Evolutionary conservation across 2,113 vertebrate genomes (phyloP).

Genomic region (Aspiorhynchus laticeps): DNA sequence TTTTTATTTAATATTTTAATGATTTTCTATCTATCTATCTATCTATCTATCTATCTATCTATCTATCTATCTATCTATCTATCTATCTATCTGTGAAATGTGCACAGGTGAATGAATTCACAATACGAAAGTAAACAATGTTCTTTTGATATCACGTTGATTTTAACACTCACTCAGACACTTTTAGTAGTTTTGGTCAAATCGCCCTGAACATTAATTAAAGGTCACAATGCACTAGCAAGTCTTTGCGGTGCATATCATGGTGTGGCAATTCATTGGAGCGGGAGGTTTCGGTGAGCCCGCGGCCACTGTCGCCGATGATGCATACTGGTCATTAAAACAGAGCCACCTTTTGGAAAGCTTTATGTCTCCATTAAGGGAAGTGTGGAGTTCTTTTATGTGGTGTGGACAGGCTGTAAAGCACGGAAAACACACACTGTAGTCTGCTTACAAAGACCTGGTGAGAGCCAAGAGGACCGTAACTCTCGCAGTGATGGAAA

Average conservation of each 20-base stretch:
- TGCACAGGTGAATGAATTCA: background rate
- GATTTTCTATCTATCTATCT: too few species aligned
- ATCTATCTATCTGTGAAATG: too few species aligned
- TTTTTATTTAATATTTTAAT: background rate
- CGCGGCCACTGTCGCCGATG: constrained; percentile 47
- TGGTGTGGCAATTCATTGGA: constrained; percentile 60
- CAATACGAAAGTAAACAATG: background rate
- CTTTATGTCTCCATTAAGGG: constrained; percentile 49
- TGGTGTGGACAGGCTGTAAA: constrained; percentile 26
- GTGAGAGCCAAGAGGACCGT: background rate
- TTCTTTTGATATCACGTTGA: background rate
- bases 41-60: too few species aligned
- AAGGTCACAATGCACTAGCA: constrained; percentile 64
- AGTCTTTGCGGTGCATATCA: constrained; percentile 59
- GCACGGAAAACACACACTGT: constrained; percentile 6
- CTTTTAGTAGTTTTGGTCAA: constrained; percentile 36
- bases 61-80: too few species aligned
- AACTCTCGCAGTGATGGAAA: background rate
- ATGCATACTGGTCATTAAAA: constrained; percentile 57
- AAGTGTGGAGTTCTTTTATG: constrained; percentile 39
- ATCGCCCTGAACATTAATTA: constrained; percentile 62
- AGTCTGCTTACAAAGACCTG: background rate
- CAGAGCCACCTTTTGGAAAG: constrained; percentile 41
- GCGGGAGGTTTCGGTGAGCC: constrained; percentile 37
- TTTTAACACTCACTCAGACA: background rate